phyloP scores from a whole-genome alignment of 2,113 vertebrate species.

The Nibea albiflora region DNA sequence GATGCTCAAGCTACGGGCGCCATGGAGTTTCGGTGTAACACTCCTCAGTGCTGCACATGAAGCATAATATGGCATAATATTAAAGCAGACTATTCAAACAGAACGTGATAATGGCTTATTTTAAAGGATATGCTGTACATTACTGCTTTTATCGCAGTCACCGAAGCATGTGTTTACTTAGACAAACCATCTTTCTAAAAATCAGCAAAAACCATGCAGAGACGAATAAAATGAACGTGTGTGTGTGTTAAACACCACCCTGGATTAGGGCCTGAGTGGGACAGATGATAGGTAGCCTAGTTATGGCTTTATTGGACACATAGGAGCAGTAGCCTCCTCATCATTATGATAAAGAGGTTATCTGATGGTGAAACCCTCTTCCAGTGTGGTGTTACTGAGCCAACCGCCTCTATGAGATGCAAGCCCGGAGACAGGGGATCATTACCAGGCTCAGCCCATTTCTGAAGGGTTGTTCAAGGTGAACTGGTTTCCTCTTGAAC shows the following conservation, averaged over 20 bases:
- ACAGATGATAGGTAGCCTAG: conserved; percentile 61
- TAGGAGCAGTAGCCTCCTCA: conserved; percentile 67
- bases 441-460: conserved; percentile 20
- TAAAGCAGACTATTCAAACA: not conserved
- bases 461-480: conserved; percentile 43
- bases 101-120: not conserved
- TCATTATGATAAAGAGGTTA: conserved; percentile 74
- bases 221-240: not conserved
- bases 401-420: conserved; percentile 18
- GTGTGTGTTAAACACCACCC: conserved; percentile 25
- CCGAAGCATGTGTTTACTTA: not conserved
- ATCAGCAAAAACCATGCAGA: not conserved
- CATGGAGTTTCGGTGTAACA: no score
- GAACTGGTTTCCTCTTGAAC: conserved; percentile 23
- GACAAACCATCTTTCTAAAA: not conserved
- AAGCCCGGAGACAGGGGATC: conserved; percentile 33
- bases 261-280: conserved; percentile 58
- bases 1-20: no score
- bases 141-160: not conserved
- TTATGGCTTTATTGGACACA: conserved; percentile 74
- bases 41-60: not conserved
- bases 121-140: not conserved
- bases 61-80: not conserved
- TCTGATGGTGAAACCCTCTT: conserved; percentile 67
- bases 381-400: conserved; percentile 36